Percentiles rank a stretch among this genome's conserved stretches.
phyloP scores from a whole-genome alignment of 2,888 invertebrate genomes.

The Teinopalpus imperialis region DNA sequence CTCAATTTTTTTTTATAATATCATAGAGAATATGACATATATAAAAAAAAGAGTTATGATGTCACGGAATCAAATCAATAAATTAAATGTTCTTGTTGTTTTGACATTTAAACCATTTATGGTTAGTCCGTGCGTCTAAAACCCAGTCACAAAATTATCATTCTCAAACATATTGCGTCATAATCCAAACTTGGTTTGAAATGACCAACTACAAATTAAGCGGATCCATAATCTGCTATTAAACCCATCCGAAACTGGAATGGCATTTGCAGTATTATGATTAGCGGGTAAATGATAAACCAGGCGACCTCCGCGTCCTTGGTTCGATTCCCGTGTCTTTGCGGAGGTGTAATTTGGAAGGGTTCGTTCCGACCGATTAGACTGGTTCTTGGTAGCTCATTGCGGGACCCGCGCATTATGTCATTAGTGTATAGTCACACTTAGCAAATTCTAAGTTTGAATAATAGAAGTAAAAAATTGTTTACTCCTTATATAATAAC shows the following conservation, averaged over 20 bases:
- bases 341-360: constrained; percentile 71
- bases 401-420: constrained; percentile 64
- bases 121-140: constrained; percentile 4
- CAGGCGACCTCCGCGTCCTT: constrained; percentile 75
- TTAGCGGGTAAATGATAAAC: constrained; percentile 78
- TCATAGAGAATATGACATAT: no score
- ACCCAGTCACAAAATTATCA: constrained; percentile 7
- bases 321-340: constrained; percentile 78
- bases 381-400: constrained; percentile 72
- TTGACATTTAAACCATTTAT: constrained; percentile 17
- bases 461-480: constrained; percentile 14
- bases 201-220: constrained; percentile 60
- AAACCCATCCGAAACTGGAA: constrained; percentile 68
- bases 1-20: no score
- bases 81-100: constrained; percentile 1
- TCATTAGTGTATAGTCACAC: constrained; percentile 59
- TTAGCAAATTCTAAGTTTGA: constrained; percentile 33
- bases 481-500: neutral
- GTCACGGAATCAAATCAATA: no score
- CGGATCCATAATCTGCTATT: constrained; percentile 58
- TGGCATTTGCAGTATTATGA: constrained; percentile 76
- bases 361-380: constrained; percentile 77
- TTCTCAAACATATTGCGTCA: constrained; percentile 41
- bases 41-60: no score
- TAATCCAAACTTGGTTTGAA: constrained; percentile 55